Evolutionary conservation across 2,797 vertebrate genomes (phyloP), one percentile per base, ranked within the genome.

Genomic region (Dallia pectoralis): DNA sequence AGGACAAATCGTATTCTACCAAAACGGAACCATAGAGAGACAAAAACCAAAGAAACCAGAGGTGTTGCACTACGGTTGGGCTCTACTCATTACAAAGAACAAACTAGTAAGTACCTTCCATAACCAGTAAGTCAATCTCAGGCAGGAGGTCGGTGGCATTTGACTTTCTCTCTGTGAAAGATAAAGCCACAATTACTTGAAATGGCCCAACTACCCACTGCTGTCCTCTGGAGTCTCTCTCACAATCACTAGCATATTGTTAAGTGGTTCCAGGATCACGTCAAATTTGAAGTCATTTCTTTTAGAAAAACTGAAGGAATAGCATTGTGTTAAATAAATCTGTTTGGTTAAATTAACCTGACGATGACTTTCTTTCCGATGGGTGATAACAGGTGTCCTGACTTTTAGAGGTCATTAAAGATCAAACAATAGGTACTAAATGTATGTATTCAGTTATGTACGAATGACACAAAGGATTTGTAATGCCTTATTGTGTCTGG

Each of bases 91-190:
- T 19, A 19, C 19, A 27, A 59, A 4, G 53, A 22, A 25, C 53
- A 56, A 87, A 83, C 14, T 61, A 70, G 63, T 83, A 86, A 88
- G 86, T 97, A 97, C 96, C 96, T 97, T 95, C 94, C 94, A 97
- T 93, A 88, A 94, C 88, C 93, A 96, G 95, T 95, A 96, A 95
- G 93, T 96, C 94, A 96, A 97, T 94, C 93, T 91, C 96, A 93
- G 96, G 96, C 93, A 97, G 95, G 89, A 96, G 94, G 91, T 97
- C 95, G 91, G 94, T 91, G 89, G 93, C 92, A 92, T 93, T 94
- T 86, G 95, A 93, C 91, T 95, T 95, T 93, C 92, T 94, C 90
- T 93, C 93, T 94, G 93, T 86, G 92, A 94, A 94, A 93, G 91
- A 95, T 90, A 93, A 91, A 91, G 89, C 82, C 86, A 90, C 81